Evolutionary conservation across 2,113 vertebrate species (phyloP).

Genomic region (Pygoscelis adeliae): DNA sequence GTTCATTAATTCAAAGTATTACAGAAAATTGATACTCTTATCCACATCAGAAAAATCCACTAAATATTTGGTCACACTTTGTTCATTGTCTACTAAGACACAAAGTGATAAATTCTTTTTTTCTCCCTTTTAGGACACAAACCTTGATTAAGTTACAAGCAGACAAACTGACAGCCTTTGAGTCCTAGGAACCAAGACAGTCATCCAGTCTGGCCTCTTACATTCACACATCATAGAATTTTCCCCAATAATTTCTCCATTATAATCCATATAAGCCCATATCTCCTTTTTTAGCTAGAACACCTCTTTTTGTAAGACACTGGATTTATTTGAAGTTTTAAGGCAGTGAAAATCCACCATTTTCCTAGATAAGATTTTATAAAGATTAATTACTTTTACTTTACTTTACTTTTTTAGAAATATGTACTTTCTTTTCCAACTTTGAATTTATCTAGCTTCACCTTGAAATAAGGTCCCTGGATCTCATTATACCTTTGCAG

Average conservation of each 20-base stretch:
- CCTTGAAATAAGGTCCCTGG: constrained; percentile 3
- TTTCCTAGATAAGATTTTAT: not conserved
- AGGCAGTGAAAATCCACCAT: not conserved
- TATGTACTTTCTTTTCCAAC: not conserved
- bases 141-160: not conserved
- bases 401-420: not conserved
- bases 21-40: not conserved
- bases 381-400: constrained; percentile 36
- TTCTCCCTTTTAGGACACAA: not conserved
- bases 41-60: not conserved
- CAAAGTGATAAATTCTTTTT: not conserved
- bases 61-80: not conserved
- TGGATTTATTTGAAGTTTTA: constrained; percentile 2
- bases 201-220: not conserved
- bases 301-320: not conserved
- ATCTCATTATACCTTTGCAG: not conserved
- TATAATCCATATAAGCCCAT: not conserved
- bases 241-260: not conserved
- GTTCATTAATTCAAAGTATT: not conserved
- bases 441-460: constrained; percentile 27
- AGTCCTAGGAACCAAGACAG: not conserved
- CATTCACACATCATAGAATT: not conserved
- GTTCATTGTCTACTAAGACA: not conserved
- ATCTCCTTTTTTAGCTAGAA: not conserved
- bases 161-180: not conserved